A percentile compares a stretch with the other conserved stretches of the same genome.
These are phyloP conservation scores for Plotosus lineatus DNA, from an alignment of 2,113 vertebrate species.

Conservation along the genomic window DNA sequence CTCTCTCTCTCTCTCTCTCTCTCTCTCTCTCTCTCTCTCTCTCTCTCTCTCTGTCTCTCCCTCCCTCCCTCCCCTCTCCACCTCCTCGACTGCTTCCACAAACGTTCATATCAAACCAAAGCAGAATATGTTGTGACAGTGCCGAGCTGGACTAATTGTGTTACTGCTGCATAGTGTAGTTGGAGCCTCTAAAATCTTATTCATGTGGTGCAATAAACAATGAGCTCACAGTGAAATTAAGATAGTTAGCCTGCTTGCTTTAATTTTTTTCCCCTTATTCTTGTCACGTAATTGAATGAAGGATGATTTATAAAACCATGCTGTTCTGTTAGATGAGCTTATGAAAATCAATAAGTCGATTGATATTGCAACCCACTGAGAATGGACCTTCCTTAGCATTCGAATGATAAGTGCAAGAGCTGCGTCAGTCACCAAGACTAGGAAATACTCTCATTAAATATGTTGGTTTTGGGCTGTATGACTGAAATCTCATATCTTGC, in stretches of 20 bases:
- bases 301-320: not conserved
- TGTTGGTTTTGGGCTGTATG: too few species aligned
- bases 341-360: not conserved
- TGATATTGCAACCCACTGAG: conserved; percentile 12
- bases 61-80: not conserved
- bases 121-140: conserved; percentile 43
- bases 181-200: conserved; percentile 40
- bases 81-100: conserved; percentile 26
- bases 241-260: not conserved
- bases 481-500: too few species aligned
- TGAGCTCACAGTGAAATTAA: conserved; percentile 34
- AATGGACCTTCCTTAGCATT: conserved; percentile 17
- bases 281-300: not conserved
- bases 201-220: conserved; percentile 53
- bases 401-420: conserved; percentile 10
- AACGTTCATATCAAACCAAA: conserved; percentile 28
- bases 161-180: conserved; percentile 44
- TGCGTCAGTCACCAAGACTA: not conserved
- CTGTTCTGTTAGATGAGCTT: not conserved
- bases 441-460: conserved; percentile 31
- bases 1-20: not conserved
- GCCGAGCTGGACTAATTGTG: conserved; percentile 50
- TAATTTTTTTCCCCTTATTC: too few species aligned
- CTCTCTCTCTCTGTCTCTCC: not conserved
- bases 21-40: conserved; percentile 1